Conservation (phyloP, 2,888 invertebrate genomes). For the Chloroclystis v-ata region DNA sequence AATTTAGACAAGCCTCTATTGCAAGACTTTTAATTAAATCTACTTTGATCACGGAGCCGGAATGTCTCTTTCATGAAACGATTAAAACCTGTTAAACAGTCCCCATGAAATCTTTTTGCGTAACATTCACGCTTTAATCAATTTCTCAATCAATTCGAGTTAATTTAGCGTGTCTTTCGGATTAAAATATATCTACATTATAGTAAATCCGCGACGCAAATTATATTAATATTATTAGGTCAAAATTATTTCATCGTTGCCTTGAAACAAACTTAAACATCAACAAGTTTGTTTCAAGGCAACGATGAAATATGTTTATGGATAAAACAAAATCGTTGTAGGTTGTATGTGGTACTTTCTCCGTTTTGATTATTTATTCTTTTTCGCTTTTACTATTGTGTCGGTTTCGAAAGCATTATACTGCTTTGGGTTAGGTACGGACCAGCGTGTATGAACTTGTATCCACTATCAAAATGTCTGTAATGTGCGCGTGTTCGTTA, state of each 20-base stretch:
- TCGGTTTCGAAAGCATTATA: too few species aligned
- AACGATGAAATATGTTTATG: too few species aligned
- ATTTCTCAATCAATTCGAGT: conserved; percentile 21
- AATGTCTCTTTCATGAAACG: conserved; percentile 66
- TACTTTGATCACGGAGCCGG: conserved; percentile 67
- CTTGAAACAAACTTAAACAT: too few species aligned
- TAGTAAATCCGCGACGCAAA: too few species aligned
- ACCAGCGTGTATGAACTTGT: conserved; percentile 2
- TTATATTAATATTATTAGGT: too few species aligned
- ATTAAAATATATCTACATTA: too few species aligned
- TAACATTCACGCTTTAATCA: conserved; percentile 38
- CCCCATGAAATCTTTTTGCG: conserved; percentile 49
- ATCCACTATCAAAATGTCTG: conserved; percentile 45
- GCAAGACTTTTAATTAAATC: conserved; percentile 74
- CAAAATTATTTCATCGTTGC: too few species aligned
- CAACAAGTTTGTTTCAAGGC: too few species aligned
- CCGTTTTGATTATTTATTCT: too few species aligned
- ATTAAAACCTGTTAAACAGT: conserved; percentile 63
- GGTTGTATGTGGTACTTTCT: too few species aligned
- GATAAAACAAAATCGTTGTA: too few species aligned
- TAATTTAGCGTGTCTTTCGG: not conserved
- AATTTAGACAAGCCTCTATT: conserved; percentile 69
- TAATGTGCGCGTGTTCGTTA: conserved; percentile 52
- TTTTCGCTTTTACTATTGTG: too few species aligned
- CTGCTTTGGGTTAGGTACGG: not conserved